Evolutionary conservation across 2,888 invertebrate species (phyloP), one percentile per base, ranked within the genome.

Genomic region (Exocentrus adspersus): DNA sequence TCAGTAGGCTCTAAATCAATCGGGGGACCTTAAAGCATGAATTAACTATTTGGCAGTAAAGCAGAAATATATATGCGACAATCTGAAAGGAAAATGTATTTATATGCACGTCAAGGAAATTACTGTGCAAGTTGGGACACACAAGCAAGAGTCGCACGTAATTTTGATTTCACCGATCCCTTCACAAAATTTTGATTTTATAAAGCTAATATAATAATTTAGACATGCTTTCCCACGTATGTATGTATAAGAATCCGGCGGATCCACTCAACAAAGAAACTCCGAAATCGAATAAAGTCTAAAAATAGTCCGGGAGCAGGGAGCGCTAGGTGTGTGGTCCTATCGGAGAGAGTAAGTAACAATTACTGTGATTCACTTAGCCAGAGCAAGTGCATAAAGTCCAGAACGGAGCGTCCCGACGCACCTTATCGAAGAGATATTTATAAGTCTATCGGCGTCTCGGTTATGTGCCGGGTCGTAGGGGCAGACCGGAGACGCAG

Each of bases 1-100:
- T 73, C 71, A 72, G 62, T 72, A 60, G 65, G 70, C 67, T 70
- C 70, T 74, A 74, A 68, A 71, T 73, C 73, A 69, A 70, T 72
- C 67, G 52, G 51, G 63, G 56, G 45, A 59, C 62, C 62, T 50
- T 56, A 59, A 48, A 54, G 37, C 54, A 41, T 28, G 59, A 69
- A 69, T 69, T 69, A 69, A 69, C 64, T 60, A 64, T 66, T 67
- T 62, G 69, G 66, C 67, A 65, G 52, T 65, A 66, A 68, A 68
- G 62, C 64, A 60, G 61, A 56, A 54, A 64, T 62, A 58, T 62
- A 58, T 64, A 58, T 12, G 53, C 64, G 65, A 67, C 67, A 62
- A 65, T 60, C 42, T 60, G 48, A 61, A 63, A 65, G 60, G 57
- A 60, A 57, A 59, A 64, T 64, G 60, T 68, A 66, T 64, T 66